Conservation (phyloP, 2,797 vertebrate genomes). For the Scolopax rusticola region DNA sequence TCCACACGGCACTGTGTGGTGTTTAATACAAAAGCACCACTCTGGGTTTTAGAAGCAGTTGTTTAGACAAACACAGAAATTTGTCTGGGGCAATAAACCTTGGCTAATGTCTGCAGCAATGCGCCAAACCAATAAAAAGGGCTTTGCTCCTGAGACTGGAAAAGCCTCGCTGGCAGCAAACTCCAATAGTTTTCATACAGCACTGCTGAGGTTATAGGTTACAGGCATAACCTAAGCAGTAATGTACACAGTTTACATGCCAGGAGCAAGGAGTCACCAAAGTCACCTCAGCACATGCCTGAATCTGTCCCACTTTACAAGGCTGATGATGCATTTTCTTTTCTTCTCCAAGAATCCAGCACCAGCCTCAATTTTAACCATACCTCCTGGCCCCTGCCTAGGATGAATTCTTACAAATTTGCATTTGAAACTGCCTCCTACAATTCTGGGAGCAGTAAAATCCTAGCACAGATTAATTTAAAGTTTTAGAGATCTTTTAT, state of each 20-base stretch:
- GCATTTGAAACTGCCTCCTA: background rate
- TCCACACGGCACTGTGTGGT: accelerated
- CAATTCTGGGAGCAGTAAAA: background rate
- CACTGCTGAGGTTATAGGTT: background rate
- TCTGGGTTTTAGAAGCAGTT: background rate
- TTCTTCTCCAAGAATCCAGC: background rate
- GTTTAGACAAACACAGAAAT: background rate
- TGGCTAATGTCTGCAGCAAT: background rate
- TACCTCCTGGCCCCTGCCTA: background rate
- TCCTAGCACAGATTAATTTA: background rate
- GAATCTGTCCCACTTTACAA: background rate
- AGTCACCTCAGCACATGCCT: background rate
- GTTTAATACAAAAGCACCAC: background rate
- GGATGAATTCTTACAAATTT: background rate
- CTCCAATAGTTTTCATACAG: background rate
- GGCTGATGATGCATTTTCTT: background rate
- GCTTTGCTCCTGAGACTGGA: background rate
- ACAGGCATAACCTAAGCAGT: background rate
- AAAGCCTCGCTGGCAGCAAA: background rate
- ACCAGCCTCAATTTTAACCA: background rate
- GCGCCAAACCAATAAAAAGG: background rate
- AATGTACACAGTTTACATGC: accelerated
- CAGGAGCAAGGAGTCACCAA: background rate
- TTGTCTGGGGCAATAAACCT: background rate
- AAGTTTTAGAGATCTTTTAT: background rate